phyloP scores from a whole-genome alignment of 2,797 vertebrate species.

The Gobionotothen gibberifrons region DNA sequence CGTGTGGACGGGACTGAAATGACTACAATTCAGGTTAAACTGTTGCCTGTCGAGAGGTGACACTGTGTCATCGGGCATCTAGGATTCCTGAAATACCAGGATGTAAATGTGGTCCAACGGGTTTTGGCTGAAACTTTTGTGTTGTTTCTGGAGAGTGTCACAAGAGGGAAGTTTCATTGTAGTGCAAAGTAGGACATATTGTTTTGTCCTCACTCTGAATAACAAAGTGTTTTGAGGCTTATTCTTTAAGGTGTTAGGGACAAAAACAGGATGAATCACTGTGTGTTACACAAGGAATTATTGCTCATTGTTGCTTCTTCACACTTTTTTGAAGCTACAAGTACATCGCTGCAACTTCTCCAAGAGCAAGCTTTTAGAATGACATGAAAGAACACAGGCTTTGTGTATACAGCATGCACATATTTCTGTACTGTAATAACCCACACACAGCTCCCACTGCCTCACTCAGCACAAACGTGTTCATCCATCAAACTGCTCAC shows the following conservation, averaged over 20 bases:
- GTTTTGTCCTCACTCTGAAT: conserved; percentile 31
- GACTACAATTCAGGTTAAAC: conserved; percentile 29
- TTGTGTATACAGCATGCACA: not conserved
- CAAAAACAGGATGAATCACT: conserved; percentile 47
- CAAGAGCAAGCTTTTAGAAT: not conserved
- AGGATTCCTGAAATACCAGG: conserved; percentile 67
- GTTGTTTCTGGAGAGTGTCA: conserved; percentile 43
- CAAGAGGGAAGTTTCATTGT: conserved; percentile 53
- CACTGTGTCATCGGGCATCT: conserved; percentile 13
- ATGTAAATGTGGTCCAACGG: conserved; percentile 63
- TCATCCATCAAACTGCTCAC: conserved; percentile 52
- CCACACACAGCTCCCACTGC: conserved; percentile 30
- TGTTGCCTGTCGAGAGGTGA: conserved; percentile 16
- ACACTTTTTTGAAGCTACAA: not conserved
- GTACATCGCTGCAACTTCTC: conserved; percentile 7
- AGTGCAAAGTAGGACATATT: conserved; percentile 57
- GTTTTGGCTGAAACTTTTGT: conserved; percentile 69
- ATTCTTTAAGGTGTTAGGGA: conserved; percentile 42
- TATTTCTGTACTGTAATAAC: conserved; percentile 45
- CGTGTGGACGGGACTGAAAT: conserved; percentile 23
- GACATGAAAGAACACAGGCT: conserved; percentile 26
- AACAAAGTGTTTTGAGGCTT: conserved; percentile 47
- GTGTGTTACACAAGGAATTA: not conserved
- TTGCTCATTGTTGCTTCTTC: conserved; percentile 35
- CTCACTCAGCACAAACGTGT: conserved; percentile 57